phyloP scores from a whole-genome alignment of 2,888 invertebrate genomes.

The Eupeodes latifasciatus region DNA sequence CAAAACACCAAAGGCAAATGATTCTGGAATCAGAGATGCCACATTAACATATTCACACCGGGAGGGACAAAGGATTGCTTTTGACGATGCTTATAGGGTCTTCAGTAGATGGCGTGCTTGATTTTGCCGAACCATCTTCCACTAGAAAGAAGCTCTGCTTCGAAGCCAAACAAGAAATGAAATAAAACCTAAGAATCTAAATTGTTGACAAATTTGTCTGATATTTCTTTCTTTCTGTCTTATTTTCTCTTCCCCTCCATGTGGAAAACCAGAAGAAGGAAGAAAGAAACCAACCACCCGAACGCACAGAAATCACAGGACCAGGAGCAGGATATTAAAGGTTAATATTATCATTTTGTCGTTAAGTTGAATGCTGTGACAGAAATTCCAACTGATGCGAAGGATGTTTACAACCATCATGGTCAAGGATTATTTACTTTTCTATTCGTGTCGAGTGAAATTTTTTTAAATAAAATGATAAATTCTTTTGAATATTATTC shows the following conservation, averaged over 20 bases:
- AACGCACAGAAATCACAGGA: not conserved
- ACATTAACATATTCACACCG: constrained; percentile 69
- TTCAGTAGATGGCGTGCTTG: not conserved
- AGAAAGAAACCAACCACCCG: not conserved
- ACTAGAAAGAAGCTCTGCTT: not conserved
- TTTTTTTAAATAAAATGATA: not conserved
- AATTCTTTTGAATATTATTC: not conserved
- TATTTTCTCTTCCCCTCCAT: not conserved
- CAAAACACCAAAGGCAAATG: constrained; percentile 56
- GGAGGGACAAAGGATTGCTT: constrained; percentile 42
- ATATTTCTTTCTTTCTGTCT: constrained; percentile 9
- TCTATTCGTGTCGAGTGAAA: not conserved
- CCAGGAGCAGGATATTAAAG: constrained; percentile 13
- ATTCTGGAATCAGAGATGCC: constrained; percentile 65
- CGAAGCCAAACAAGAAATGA: constrained; percentile 34
- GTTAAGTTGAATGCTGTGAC: constrained; percentile 26
- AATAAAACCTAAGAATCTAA: constrained; percentile 61
- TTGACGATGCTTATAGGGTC: not conserved
- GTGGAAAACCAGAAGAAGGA: not conserved
- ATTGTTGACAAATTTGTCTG: constrained; percentile 69
- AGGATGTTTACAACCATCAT: constrained; percentile 28
- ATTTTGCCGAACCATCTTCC: not conserved
- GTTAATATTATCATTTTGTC: constrained; percentile 57
- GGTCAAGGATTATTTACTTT: constrained; percentile 66
- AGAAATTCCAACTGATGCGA: constrained; percentile 25